phyloP scores from a whole-genome alignment of 2,888 invertebrate genomes.

The Orthosia cruda region DNA sequence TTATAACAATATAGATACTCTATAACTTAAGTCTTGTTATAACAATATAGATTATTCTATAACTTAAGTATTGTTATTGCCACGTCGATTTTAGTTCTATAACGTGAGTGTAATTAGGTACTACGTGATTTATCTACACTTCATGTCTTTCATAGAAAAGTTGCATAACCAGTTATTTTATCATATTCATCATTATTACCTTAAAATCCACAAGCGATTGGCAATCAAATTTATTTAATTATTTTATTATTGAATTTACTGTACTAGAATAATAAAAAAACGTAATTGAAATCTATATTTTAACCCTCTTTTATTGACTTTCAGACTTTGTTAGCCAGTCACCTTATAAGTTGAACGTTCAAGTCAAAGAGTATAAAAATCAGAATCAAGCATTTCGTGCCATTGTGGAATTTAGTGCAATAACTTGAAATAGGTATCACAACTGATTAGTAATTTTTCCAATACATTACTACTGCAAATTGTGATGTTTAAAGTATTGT shows the following conservation, averaged over 20 bases:
- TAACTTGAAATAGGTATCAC: conserved; percentile 7
- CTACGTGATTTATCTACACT: conserved; percentile 73
- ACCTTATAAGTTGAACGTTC: neutral
- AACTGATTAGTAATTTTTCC: conserved; percentile 49
- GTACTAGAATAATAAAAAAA: neutral
- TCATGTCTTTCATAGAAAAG: conserved; percentile 40
- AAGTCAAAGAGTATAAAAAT: neutral
- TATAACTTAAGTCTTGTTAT: conserved; percentile 49
- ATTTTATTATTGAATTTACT: neutral
- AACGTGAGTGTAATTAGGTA: conserved; percentile 63
- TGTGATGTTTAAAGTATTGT: conserved; percentile 75
- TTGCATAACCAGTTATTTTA: conserved; percentile 39
- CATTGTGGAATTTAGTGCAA: conserved; percentile 17
- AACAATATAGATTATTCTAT: conserved; percentile 48
- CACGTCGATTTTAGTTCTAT: conserved; percentile 66
- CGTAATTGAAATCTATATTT: neutral
- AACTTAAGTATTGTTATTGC: conserved; percentile 57
- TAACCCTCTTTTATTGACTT: conserved; percentile 3
- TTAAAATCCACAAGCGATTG: conserved; percentile 19
- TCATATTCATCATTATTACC: conserved; percentile 13
- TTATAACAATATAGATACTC: conserved; percentile 54
- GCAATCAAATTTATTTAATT: neutral
- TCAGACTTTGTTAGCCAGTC: neutral
- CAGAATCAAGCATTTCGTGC: neutral
- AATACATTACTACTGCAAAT: conserved; percentile 67